These are phyloP conservation scores for Euzophera pinguis DNA, from an alignment of 2,888 invertebrate genomes.

Conservation along the genomic window DNA sequence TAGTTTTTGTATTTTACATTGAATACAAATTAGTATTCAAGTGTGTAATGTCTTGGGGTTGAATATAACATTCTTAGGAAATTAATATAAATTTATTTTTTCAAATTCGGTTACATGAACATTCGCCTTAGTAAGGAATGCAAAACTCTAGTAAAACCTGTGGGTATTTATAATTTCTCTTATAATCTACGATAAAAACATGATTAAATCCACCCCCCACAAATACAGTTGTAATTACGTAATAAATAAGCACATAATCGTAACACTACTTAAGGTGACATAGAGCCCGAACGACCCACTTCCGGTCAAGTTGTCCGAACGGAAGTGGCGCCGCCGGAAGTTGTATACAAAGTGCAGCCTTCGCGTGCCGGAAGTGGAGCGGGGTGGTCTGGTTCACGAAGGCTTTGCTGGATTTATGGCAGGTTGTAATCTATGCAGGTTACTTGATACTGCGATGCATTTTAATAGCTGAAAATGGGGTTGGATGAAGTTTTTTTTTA, in stretches of 20 bases:
- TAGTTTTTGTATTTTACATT: no score
- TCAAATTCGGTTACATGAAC: no score
- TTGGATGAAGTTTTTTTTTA: no score
- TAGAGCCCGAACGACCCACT: constrained; percentile 59
- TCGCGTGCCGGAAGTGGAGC: constrained; percentile 53
- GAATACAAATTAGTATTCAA: no score
- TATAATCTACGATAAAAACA: not conserved
- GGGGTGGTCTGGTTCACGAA: constrained; percentile 33
- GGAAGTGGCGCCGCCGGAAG: constrained; percentile 54
- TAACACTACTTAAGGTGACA: constrained; percentile 73
- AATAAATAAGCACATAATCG: constrained; percentile 66
- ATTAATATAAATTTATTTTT: no score
- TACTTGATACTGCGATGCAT: constrained; percentile 7
- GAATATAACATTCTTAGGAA: no score
- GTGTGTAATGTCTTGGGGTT: no score
- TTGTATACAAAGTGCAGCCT: constrained; percentile 76
- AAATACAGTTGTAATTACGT: constrained; percentile 52
- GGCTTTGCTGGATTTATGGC: constrained; percentile 17
- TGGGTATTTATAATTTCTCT: no score
- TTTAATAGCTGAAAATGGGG: not conserved
- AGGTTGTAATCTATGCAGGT: constrained; percentile 3
- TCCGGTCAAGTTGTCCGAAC: constrained; percentile 60
- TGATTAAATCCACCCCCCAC: constrained; percentile 4
- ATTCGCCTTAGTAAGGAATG: no score
- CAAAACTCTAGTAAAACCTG: no score